Percentiles rank a stretch among this genome's conserved stretches.
These are phyloP conservation scores for Pedicia rivosa DNA, from an alignment of 2,888 invertebrate genomes.

Conservation along the genomic window DNA sequence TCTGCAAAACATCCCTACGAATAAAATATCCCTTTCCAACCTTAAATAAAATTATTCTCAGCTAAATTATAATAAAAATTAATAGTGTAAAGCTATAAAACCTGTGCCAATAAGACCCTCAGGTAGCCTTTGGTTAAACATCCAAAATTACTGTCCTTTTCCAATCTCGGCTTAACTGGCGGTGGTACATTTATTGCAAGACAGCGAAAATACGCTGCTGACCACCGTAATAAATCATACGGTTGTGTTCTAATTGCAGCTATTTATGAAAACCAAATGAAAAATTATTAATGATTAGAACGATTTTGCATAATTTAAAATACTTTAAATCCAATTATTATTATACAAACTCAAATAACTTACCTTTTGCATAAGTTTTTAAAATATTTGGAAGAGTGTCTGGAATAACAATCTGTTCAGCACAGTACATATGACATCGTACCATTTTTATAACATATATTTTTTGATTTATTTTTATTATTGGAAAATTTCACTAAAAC, in stretches of 20 bases:
- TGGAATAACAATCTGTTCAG: slow-evolving; percentile 70
- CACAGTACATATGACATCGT: slow-evolving; percentile 43
- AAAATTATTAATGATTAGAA: neutral
- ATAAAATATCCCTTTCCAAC: slow-evolving; percentile 20
- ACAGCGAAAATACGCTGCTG: slow-evolving; percentile 64
- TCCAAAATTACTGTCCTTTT: slow-evolving; percentile 57
- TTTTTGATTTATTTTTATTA: slow-evolving; percentile 5
- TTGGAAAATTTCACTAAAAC: slow-evolving; percentile 1
- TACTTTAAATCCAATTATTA: neutral
- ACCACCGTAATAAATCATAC: slow-evolving; percentile 72
- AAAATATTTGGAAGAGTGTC: slow-evolving; percentile 67
- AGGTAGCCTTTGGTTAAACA: slow-evolving; percentile 68
- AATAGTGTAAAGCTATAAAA: slow-evolving; percentile 20
- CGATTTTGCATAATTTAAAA: neutral
- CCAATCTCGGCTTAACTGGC: slow-evolving; percentile 62
- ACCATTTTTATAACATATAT: neutral
- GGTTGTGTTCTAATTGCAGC: slow-evolving; percentile 86
- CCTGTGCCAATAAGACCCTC: slow-evolving; percentile 60
- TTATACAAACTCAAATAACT: slow-evolving; percentile 1
- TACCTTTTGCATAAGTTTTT: slow-evolving; percentile 69
- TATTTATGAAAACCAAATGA: slow-evolving; percentile 14
- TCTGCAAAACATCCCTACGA: slow-evolving; percentile 25
- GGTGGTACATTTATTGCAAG: slow-evolving; percentile 60
- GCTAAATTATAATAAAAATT: neutral
- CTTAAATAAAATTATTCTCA: slow-evolving; percentile 8